phyloP scores from a whole-genome alignment of 2,888 invertebrate species.

The Hecatera dysodea region DNA sequence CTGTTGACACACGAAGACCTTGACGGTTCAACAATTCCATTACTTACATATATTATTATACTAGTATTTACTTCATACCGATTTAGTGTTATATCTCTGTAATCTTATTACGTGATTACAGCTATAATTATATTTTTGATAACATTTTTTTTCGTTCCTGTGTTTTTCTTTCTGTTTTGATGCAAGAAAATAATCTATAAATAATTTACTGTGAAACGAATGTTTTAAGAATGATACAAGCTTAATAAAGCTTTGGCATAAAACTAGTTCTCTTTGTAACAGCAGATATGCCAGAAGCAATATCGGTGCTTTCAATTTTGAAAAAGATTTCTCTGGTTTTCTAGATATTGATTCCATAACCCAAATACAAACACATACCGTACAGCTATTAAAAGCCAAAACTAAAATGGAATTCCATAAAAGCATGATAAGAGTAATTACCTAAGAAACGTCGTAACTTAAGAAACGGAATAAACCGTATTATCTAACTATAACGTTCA shows the following conservation, averaged over 20 bases:
- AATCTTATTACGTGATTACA: conserved; percentile 64
- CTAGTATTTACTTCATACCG: conserved; percentile 49
- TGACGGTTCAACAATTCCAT: conserved; percentile 34
- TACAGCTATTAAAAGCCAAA: conserved; percentile 14
- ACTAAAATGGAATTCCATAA: conserved; percentile 29
- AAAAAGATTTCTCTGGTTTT: background rate
- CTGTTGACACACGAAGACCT: conserved; percentile 43
- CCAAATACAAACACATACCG: conserved; percentile 26
- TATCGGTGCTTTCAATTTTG: background rate
- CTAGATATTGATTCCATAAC: background rate
- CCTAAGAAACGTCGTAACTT: conserved; percentile 36
- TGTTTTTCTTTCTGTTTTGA: conserved; percentile 3
- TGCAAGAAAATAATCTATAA: background rate
- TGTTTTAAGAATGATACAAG: background rate
- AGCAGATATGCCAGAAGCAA: background rate
- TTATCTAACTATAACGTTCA: background rate
- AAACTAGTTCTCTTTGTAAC: background rate
- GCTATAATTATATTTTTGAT: conserved; percentile 53
- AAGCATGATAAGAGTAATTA: conserved; percentile 47
- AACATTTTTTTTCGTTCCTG: conserved; percentile 35
- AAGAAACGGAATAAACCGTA: conserved; percentile 10
- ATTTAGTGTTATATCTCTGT: conserved; percentile 60
- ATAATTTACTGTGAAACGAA: no score
- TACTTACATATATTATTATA: conserved; percentile 20
- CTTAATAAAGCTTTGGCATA: background rate